Conservation (phyloP, 2,797 vertebrate species). For the Cryptoprocta ferox region DNA sequence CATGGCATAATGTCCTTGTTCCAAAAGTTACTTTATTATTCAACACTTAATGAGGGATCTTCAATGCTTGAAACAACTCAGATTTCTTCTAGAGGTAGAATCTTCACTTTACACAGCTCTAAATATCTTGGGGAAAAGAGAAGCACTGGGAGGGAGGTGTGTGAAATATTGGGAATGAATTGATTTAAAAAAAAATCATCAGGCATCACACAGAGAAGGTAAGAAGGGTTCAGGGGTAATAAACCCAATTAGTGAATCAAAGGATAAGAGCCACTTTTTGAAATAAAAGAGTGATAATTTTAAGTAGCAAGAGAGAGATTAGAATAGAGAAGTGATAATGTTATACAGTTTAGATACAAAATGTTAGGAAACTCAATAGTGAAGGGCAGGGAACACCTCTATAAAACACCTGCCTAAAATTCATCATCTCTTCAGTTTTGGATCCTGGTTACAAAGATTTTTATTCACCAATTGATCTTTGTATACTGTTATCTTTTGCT, state of each 20-base stretch:
- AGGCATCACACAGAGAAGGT: conserved; percentile 80
- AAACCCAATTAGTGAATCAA: conserved; percentile 85
- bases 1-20: conserved; percentile 58
- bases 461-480: conserved; percentile 60
- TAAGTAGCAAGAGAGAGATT: conserved; percentile 86
- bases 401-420: conserved; percentile 74
- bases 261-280: conserved; percentile 85
- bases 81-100: conserved; percentile 78
- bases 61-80: conserved; percentile 73
- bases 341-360: conserved; percentile 82
- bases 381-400: conserved; percentile 63
- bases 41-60: conserved; percentile 74
- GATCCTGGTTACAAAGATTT: conserved; percentile 61
- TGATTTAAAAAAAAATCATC: conserved; percentile 74
- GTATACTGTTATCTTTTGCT: conserved; percentile 19
- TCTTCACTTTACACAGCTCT: conserved; percentile 66
- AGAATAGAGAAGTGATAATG: conserved; percentile 85
- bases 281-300: conserved; percentile 87
- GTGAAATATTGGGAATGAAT: conserved; percentile 75
- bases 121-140: conserved; percentile 69
- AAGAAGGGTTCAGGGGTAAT: conserved; percentile 84
- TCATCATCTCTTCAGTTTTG: conserved; percentile 77
- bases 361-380: conserved; percentile 75
- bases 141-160: conserved; percentile 1
- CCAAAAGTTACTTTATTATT: conserved; percentile 76